Evolutionary conservation across 2,888 invertebrate genomes (phyloP), one percentile per base, ranked within the genome.

Genomic region (Bellardia bayeri): DNA sequence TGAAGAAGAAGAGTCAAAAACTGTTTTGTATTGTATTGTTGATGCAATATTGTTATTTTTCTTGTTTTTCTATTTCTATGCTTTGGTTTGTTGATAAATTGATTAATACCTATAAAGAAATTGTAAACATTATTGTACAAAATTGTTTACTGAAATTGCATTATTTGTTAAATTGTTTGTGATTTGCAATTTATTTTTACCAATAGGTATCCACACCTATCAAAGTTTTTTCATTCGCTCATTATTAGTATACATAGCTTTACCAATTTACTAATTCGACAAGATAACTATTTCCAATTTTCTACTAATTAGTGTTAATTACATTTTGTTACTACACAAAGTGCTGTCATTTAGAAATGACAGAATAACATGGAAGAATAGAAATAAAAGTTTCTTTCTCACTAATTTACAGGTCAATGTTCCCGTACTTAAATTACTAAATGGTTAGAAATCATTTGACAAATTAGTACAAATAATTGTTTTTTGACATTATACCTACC

Each of bases 11-110:
- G 71, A 71, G 14, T 9, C 23, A 14, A 33, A 68, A 56, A 56
- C 16, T 14, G 72, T 82, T 79, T 69, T 69, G 58, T 69, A 79
- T 79, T 69, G 69, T 69, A 79, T 79, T 69, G 69, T 69, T 69
- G 45, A 61, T 68, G 61, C 58, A 69, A 69, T 23, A 69, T 82
- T 74, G 30, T 74, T 68, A 16, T 66, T 64, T 61, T 69, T 51
- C 45, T 23, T 61, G 16, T 51, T 68, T 78, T 30, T n/a, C 45
- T 23, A n/a, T n/a, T 51, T 51, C n/a, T 51, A 51, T 51, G 14
- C 14, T 51, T 51, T 51, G 13, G 13, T 51, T 51, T 51, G 45
- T 45, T 45, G 45, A 45, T 45, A 45, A 45, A 45, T 45, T 45
- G 51, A n/a, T 51, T 51, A 51, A 14, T 45, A 23, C 23, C 23